A percentile compares a stretch with the other conserved stretches of the same genome.
Conservation (phyloP, 2,888 invertebrate species). For the Cantharis rustica region DNA sequence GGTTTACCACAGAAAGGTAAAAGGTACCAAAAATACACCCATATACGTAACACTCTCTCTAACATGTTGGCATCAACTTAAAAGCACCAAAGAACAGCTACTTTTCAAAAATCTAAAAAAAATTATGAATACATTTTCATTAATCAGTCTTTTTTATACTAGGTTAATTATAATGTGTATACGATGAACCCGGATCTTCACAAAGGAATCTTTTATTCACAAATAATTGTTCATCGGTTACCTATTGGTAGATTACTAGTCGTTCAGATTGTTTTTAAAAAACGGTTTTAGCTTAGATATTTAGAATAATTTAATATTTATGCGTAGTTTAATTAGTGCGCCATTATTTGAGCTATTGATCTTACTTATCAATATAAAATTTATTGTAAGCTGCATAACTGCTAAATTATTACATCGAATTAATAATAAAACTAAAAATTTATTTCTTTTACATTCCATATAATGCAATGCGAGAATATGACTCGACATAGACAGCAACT, state of each 20-base stretch:
- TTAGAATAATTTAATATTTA: no score
- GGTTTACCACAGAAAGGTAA: not conserved
- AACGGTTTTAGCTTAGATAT: no score
- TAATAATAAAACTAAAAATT: no score
- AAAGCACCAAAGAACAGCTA: not conserved
- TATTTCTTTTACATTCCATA: no score
- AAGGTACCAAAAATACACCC: not conserved
- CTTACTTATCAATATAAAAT: not conserved
- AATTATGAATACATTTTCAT: not conserved
- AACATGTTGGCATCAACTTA: not conserved
- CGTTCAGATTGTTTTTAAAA: not conserved
- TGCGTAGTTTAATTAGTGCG: not conserved
- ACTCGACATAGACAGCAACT: not conserved
- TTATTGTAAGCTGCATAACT: not conserved
- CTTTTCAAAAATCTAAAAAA: not conserved
- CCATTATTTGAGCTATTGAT: not conserved
- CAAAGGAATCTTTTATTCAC: not conserved
- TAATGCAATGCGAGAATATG: no score
- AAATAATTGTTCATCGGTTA: not conserved
- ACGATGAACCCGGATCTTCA: not conserved
- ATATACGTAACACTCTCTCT: not conserved
- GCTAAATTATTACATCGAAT: no score
- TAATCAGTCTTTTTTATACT: not conserved
- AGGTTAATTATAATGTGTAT: not conserved
- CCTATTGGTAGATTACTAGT: not conserved